Evolutionary conservation across 2,113 vertebrate genomes (phyloP), one percentile per base, ranked within the genome.

Genomic region (Bubo blakistoni): DNA sequence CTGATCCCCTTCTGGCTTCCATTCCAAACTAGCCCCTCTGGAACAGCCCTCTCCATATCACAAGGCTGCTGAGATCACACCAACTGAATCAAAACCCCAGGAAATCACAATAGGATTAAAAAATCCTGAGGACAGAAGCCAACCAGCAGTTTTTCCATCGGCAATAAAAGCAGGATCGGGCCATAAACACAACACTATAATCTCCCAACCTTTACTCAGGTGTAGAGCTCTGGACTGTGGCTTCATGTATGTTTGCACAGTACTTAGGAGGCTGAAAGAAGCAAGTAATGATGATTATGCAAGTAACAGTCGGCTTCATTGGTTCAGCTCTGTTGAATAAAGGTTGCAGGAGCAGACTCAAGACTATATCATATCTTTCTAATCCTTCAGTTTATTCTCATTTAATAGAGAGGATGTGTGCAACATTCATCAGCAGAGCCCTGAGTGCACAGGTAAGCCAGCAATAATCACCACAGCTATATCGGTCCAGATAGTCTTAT

Each of bases 21-120:
- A 13, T 32, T 92, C 88, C 12, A 1, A 72, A 80, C 17, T n/a
- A 79, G 66, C 74, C 81, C 79, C 86, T 92, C 89, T 88, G 86
- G 82, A 96, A 54, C 71, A 94, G 88, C 70, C 84, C 86, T 95
- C 94, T 94, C 88, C 40, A 0, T 87, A 97, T 94, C 94, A 97
- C 91, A 85, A 92, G 87, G 94, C 94, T 81, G 90, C 86, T 77
- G 91, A 77, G 84, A 88, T 72, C 89, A 84, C 0, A 38, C 86
- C 92, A 95, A 78, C 51, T 52, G 1, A 96, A 90, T 69, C 85
- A 86, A 94, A 97, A 93, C 87, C 92, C 89, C 84, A 90, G 81
- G 58, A 97, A 92, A 96, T 82, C 92, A 95, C 81, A 96, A 88
- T 9, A 90, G 94, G 89, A 96, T 94, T 95, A 62, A 97, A 95